Evolutionary conservation across 2,797 vertebrate genomes (phyloP), one percentile per base, ranked within the genome.

Genomic region (Epinephelus coioides): DNA sequence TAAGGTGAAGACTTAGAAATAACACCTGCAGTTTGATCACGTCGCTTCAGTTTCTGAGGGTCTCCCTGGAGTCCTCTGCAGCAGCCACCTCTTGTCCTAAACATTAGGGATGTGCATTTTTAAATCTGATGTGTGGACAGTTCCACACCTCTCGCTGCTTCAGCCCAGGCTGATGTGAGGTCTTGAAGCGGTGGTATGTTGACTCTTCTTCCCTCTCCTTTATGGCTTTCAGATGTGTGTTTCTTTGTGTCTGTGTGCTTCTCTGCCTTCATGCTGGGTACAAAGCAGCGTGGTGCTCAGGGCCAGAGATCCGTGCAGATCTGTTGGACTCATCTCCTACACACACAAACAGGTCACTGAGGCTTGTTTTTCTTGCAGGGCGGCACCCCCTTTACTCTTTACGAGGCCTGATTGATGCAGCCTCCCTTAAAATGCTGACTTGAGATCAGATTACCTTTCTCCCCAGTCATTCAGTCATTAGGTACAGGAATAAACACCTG

Each of bases 181-280:
- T 65, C 77, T 75, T 82, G 47, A 76, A 76, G 60, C 55, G 60
- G 72, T 73, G 40, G 57, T 76, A 63, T 74, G 62, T 78, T 67
- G 69, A 73, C 60, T 76, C 68, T 34, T 80, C 54, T 61, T 43
- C 66, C 54, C 54, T 70, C 54, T 62, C 71, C 55, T 78, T 90
- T 88, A 91, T 92, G 79, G 75, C 85, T 90, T 91, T 92, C 89
- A 91, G 86, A 92, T 88, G 85, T 88, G 66, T 73, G 73, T 79
- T 75, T 82, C 19, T 67, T 49, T 82, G 57, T 47, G 44, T 82
- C 11, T 71, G 59, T 67, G 64, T 76, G 63, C 63, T 64, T 44
- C 27, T 72, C 61, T 79, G 68, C 77, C 79, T 78, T 88, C 89
- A 82, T 6, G 61, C 89, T 87, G 86, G 78, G 76, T 81, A 77